Evolutionary conservation across 2,888 invertebrate genomes (phyloP), one percentile per base, ranked within the genome.

Genomic region (Machimus rusticus): DNA sequence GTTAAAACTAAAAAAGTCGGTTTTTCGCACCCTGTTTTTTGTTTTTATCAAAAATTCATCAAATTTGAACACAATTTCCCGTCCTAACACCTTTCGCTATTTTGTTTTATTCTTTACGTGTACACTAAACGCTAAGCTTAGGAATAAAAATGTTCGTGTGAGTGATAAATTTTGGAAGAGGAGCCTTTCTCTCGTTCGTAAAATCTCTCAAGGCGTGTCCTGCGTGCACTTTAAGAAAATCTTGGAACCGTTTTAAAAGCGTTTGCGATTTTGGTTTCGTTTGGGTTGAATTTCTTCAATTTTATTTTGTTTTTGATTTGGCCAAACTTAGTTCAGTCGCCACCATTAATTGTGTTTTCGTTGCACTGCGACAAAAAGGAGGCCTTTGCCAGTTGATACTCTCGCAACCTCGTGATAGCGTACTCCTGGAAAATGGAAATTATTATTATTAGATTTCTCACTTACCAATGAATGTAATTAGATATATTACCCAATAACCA

Each of bases 401-500:
- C 92, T 78, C 90, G 89, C 34, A 92, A 90, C 87, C 92, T 90
- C 1, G 90, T 90, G 76, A 91, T 88, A 9, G 91, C 92, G 89
- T 92, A 92, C 84, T 92, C 91, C 92, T 92, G 82, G 1, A 90
- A 88, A 8, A 14, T 0, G 23, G 1, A 6, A 46, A 66, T 66
- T 23, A 34, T 23, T 57, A 9, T 23, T 66, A 66, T 1, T n/a
- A n/a, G n/a, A 23, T 66, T 51, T 19, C 51, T 5, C 51, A 6
- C n/a, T n/a, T 51, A 16, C n/a, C n/a, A n/a, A 6, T 5, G n/a
- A n/a, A n/a, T 19, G 16, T 5, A 34, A 82, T 57, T 23, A 37
- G 31, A 23, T 14, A 19, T 28, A 91, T 94, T 93, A 98, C 98
- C 97, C 97, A 97, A 91, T 99, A 99, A 87, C 98, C 98, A 91